Percentiles rank a stretch among this genome's conserved stretches.
Conservation (phyloP, 2,888 invertebrate species). For the Pyralis farinalis region DNA sequence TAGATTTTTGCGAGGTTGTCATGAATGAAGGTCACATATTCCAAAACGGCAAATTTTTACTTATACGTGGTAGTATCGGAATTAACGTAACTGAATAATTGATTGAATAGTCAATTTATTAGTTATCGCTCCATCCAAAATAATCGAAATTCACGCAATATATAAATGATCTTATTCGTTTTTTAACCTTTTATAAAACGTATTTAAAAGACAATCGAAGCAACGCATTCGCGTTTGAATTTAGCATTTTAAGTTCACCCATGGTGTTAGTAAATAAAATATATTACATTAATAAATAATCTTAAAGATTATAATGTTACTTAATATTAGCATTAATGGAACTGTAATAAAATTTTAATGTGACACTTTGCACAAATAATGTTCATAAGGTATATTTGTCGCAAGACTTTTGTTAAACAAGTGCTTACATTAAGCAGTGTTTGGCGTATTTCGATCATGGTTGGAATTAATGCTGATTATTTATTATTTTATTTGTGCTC, state of each 20-base stretch:
- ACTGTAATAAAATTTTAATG: constrained; percentile 30
- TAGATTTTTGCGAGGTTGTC: too few relatives aligned
- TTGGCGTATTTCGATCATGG: constrained; percentile 25
- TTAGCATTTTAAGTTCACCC: constrained; percentile 13
- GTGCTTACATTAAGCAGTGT: constrained; percentile 51
- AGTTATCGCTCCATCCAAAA: too few relatives aligned
- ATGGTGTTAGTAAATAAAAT: neutral
- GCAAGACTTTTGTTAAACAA: constrained; percentile 37
- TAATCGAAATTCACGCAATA: too few relatives aligned
- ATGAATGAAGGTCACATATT: too few relatives aligned
- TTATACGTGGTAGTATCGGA: too few relatives aligned
- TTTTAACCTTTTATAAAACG: neutral
- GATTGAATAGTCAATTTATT: too few relatives aligned
- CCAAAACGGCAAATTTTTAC: too few relatives aligned
- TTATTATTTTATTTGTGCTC: constrained; percentile 28
- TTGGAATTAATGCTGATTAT: constrained; percentile 10
- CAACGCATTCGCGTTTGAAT: constrained; percentile 10
- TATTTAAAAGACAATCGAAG: neutral
- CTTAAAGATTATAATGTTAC: constrained; percentile 19
- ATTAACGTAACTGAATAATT: too few relatives aligned
- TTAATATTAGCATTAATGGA: constrained; percentile 19
- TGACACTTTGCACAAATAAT: constrained; percentile 43
- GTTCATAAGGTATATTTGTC: constrained; percentile 20
- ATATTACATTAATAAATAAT: constrained; percentile 13
- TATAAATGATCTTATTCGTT: neutral